A percentile compares a stretch with the other conserved stretches of the same genome.
Conservation (phyloP, 1,140 invertebrate species). For the Pseudomyrmex sp. region DNA sequence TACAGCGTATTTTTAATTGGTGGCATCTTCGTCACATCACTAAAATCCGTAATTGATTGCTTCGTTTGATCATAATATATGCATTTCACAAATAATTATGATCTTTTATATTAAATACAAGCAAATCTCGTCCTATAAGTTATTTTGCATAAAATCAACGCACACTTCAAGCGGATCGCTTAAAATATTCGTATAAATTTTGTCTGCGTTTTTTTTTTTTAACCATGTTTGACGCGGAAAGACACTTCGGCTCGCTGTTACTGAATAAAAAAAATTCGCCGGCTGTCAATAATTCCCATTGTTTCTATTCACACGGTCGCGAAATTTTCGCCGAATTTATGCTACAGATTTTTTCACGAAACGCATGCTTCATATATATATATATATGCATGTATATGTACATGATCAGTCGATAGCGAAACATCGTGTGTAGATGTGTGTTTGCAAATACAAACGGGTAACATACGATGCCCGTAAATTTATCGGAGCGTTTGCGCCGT, state of each 20-base stretch:
- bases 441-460: conserved; percentile 67
- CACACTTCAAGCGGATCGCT: background rate
- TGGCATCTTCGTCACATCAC: background rate
- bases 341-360: conserved; percentile 24
- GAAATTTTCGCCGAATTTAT: conserved; percentile 27
- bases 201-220: background rate
- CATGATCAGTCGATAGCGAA: conserved; percentile 46
- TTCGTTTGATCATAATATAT: conserved; percentile 13
- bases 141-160: conserved; percentile 17
- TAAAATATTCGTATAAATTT: background rate
- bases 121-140: background rate
- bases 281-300: conserved; percentile 24
- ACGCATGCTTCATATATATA: conserved; percentile 25
- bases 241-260: background rate
- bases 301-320: background rate
- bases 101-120: background rate
- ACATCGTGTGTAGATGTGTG: conserved; percentile 38
- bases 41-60: conserved; percentile 14
- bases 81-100: conserved; percentile 45
- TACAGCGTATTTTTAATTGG: background rate
- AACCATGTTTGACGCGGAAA: background rate
- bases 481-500: conserved; percentile 72
- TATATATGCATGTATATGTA: background rate
- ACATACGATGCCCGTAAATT: conserved; percentile 73
- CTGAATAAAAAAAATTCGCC: conserved; percentile 30